phyloP scores from a whole-genome alignment of 1,140 invertebrate species.

The Drosophila albomicans region DNA sequence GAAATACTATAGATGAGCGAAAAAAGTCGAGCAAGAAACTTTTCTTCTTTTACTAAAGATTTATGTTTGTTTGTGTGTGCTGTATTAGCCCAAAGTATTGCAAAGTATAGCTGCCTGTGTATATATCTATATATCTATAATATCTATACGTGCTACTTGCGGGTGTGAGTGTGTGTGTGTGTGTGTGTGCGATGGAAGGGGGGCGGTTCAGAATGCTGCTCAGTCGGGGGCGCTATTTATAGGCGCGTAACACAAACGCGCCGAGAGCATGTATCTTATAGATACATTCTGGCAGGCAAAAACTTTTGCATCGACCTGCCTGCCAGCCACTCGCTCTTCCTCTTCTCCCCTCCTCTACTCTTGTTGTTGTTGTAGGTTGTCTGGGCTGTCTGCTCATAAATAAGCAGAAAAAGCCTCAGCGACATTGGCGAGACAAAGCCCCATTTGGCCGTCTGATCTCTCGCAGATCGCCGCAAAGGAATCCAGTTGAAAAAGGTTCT shows the following conservation, averaged over 20 bases:
- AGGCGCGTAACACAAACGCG: conserved; percentile 65
- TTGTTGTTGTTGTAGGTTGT: conserved; percentile 44
- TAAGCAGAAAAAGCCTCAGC: conserved; percentile 46
- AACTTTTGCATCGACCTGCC: conserved; percentile 55
- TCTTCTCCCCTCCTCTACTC: background rate
- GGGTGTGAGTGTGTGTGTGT: conserved; percentile 39
- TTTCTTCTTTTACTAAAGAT: conserved; percentile 42
- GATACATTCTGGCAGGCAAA: conserved; percentile 64
- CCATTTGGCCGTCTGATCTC: conserved; percentile 47
- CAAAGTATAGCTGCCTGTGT: conserved; percentile 28
- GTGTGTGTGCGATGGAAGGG: conserved; percentile 27
- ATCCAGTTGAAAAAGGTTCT: conserved; percentile 44
- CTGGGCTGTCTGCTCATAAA: conserved; percentile 71
- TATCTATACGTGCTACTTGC: background rate
- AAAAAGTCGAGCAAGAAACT: conserved; percentile 6
- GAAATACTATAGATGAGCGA: conserved; percentile 9
- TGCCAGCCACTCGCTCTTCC: conserved; percentile 9
- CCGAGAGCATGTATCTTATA: conserved; percentile 73
- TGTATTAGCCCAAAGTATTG: conserved; percentile 59
- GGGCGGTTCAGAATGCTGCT: conserved; percentile 39
- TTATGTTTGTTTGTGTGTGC: conserved; percentile 65
- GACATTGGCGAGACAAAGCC: conserved; percentile 73
- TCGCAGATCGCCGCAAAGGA: conserved; percentile 51
- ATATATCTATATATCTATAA: conserved; percentile 15
- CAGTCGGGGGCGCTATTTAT: conserved; percentile 75